Evolutionary conservation across 1,140 invertebrate species (phyloP), one percentile per base, ranked within the genome.

Genomic region (Cyrtorhinus lividipennis): DNA sequence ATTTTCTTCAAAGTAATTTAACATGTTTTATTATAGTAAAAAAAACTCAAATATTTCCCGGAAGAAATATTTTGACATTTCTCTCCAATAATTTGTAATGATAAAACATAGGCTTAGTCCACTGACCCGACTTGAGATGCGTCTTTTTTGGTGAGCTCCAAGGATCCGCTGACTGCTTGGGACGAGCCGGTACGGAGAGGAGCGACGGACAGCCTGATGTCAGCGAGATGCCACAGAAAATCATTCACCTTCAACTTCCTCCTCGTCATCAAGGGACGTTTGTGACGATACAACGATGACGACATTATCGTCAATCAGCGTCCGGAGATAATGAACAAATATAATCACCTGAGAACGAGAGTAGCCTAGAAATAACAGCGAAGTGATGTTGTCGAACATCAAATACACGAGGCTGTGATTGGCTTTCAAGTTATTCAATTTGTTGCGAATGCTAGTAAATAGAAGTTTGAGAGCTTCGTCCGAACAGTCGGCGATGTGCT

Each of bases 41-140:
- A n/a, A n/a, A n/a, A n/a, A 5, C 5, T 53, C 48, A 61, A 45
- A 61, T 61, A 61, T 61, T 61, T 18, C 60, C 60, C 10, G 60
- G 60, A 2, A 44, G 44, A 61, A 61, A 61, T 23, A 61, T 44
- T 23, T 61, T 61, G 18, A 61, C 44, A 44, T 23, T 61, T 44
- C 60, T 61, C n/a, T 61, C 60, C n/a, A 15, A n/a, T 12, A 44
- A 22, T 44, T 61, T 61, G 18, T 61, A 61, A 61, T 61, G 60
- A 18, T 61, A 46, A 2, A 61, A 46, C 23, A 24, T 2, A 46
- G 60, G 38, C 2, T 23, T 23, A 20, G 60, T 45, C 60, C 60
- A 61, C n/a, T n/a, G 20, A 8, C 12, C 20, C 27, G n/a, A 61
- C n/a, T 22, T 18, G 13, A 18, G 12, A 18, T n/a, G 8, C 27